Evolutionary conservation across 2,888 invertebrate genomes (phyloP), one percentile per base, ranked within the genome.

Genomic region (Pyrochroa serraticornis): DNA sequence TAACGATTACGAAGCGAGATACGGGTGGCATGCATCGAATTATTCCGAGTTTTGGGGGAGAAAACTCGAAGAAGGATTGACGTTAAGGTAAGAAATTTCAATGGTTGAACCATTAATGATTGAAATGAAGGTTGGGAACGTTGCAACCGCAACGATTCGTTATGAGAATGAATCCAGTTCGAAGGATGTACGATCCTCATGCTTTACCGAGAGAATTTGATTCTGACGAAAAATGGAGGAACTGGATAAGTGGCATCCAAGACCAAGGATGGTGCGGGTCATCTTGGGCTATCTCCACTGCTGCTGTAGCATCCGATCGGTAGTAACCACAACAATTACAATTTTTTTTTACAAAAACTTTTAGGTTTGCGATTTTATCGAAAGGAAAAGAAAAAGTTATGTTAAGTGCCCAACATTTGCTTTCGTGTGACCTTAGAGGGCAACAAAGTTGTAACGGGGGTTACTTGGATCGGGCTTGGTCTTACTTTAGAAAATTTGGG

Each of bases 261-360:
- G 90, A 91, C 78, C 91, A 91, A 78, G 87, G 86, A 60, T 87
- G 87, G 87, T 82, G 97, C 75, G 96, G 92, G 0, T 87, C 95
- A 0, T 96, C 95, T 1, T 97, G 97, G 97, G 96, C 95, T 0
- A 84, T 97, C 22, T 91, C 94, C 0, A 91, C 95, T 0, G 89
- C 90, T 7, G 86, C 87, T 8, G 89, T 93, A 35, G 90, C 90
- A 50, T 89, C 91, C 45, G 92, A 92, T 78, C 85, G 93, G 80
- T 85, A 83, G 63, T 31, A 35, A 42, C n/a, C 30, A 37, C 30
- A 22, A 46, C 14, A n/a, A 36, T 37, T 32, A 7, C 10, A 42
- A 8, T 22, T 35, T 31, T 49, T 59, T 39, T 37, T 50, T 47
- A 22, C 22, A 5, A 22, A 22, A 22, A 22, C 22, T 67, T 69